Conservation (phyloP, 30 jellyfish, hydroid and myxozoan genomes). For the Mastigias papua region DNA sequence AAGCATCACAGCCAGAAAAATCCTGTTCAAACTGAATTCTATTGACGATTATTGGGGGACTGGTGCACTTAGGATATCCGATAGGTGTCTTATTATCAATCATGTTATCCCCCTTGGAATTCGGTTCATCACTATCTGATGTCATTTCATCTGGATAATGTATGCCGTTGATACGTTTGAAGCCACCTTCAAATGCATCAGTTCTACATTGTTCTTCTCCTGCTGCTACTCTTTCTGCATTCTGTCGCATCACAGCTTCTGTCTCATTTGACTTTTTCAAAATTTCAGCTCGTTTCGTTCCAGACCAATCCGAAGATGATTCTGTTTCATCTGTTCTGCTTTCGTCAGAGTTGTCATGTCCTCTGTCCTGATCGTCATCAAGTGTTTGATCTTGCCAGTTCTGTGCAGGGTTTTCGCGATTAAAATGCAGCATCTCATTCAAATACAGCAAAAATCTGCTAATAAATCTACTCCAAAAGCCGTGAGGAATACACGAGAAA, state of each 20-base stretch:
- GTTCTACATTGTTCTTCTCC: background rate
- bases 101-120: no score
- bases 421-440: slow-evolving; percentile 75
- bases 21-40: background rate
- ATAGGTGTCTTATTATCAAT: background rate
- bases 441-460: slow-evolving; percentile 84
- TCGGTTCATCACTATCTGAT: no score
- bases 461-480: slow-evolving; percentile 95
- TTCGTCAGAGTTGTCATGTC: background rate
- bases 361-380: background rate
- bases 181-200: background rate
- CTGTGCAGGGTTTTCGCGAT: background rate
- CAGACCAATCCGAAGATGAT: background rate
- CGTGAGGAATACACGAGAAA: slow-evolving; percentile 91
- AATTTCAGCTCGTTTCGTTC: background rate
- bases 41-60: background rate
- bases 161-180: no score
- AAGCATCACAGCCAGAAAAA: background rate
- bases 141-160: no score
- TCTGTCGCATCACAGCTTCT: no score
- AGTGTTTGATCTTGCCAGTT: background rate
- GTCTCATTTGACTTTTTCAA: background rate
- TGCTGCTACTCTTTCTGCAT: background rate
- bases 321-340: background rate
- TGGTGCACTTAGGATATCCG: background rate